These are phyloP conservation scores for Acromyrmex heyeri DNA, from an alignment of 1,140 invertebrate genomes.

Conservation along the genomic window DNA sequence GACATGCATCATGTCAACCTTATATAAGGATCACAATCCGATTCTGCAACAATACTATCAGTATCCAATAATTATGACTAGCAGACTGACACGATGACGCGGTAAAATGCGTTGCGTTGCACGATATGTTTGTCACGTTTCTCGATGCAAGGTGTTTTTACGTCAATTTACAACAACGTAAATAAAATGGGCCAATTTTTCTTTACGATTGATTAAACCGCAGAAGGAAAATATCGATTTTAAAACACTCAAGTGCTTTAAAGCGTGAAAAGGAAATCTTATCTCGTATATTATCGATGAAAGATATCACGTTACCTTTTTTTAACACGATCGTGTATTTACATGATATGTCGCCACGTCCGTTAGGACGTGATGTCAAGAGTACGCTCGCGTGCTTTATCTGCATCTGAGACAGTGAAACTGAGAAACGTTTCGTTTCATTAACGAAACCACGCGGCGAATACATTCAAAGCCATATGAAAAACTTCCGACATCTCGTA, in stretches of 20 bases:
- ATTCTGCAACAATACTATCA: conserved; percentile 68
- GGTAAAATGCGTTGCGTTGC: conserved; percentile 46
- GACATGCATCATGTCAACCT: conserved; percentile 62
- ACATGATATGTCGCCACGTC: conserved; percentile 26
- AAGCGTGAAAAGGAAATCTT: neutral
- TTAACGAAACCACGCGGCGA: conserved; percentile 25
- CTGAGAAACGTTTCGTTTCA: conserved; percentile 27
- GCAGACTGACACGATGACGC: conserved; percentile 55
- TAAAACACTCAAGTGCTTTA: neutral
- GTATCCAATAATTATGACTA: conserved; percentile 71
- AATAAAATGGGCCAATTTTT: neutral
- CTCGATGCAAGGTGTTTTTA: neutral
- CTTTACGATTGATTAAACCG: neutral
- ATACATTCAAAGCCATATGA: neutral
- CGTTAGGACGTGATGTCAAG: conserved; percentile 51
- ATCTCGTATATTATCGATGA: neutral
- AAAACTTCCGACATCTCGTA: conserved; percentile 45
- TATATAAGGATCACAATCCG: conserved; percentile 75
- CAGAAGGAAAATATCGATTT: neutral
- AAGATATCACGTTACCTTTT: conserved; percentile 42
- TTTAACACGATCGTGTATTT: conserved; percentile 27
- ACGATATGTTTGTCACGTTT: neutral
- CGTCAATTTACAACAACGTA: neutral
- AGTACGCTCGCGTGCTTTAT: conserved; percentile 57
- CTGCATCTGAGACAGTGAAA: conserved; percentile 33